Base-by-base conservation (phyloP, 1,140 invertebrate genomes). In the Conopomorpha cramerella region DNA sequence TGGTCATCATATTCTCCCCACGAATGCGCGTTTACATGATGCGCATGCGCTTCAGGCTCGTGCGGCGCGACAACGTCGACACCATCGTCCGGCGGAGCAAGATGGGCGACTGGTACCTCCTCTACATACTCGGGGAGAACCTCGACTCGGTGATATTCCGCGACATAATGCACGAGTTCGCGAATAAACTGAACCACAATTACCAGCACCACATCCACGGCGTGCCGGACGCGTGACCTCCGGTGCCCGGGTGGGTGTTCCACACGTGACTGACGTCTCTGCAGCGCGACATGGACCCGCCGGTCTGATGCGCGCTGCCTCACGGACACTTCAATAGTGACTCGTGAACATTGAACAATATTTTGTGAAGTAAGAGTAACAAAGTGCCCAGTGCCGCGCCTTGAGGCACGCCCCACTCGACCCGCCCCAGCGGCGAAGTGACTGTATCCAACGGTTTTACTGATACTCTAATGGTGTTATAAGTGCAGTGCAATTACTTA, bases 81-180 rank as follows among this genome's bases (percentile, higher is more conserved):
- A 91, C 91, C 33, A 91, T 96, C 51, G 92, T 96, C 30, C 82
- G 91, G 41, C 82, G 90, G 46, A 92, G 90, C 62, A 93, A 95
- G 62, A 90, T 96, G 81, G 93, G 93, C 43, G 93, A 96, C 78
- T 96, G 93, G 93, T 95, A 95, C 77, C 83, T 96, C 34, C 86
- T 96, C 43, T 95, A 95, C 79, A 93, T 96, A 86, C 83, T 96
- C 48, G 93, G 93, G 23, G 92, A 95, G 81, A 96, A 96, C 79
- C 86, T 96, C 56, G 93, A 96, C 80, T 92, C 91, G 37, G 86
- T 96, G 49, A 93, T 96, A 63, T 96, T 95, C 82, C 84, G 89
- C 48, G 92, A 95, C 65, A 90, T 95, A 55, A 89, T 95, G 83
- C 88, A 93, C 79, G 93, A 95, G 55, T 83, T 95, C 68, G 91